Base-by-base conservation (phyloP, 2,888 invertebrate genomes). In the Ophonus ardosiacus region DNA sequence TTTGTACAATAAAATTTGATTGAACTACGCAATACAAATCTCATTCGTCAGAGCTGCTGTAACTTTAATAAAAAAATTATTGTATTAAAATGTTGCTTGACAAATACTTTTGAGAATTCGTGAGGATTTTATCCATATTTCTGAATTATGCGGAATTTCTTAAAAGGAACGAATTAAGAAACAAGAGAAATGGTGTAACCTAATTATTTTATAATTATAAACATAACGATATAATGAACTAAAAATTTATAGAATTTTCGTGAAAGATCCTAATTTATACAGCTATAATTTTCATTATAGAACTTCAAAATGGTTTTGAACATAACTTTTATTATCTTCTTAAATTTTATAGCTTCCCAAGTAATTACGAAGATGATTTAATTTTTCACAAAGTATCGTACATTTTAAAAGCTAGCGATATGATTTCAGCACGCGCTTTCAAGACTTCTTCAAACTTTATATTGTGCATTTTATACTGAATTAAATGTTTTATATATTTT, bases 401-500 rank as follows among this genome's bases (percentile, higher is more conserved):
- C 71, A 43, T 74, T 74, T 43, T 74, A 43, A 74, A 74, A 74
- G 71, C 71, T 21, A 74, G 43, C 71, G 71, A 74, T 74, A 43
- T 74, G 71, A 74, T 74, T 74, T 43, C 71, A 74, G 43, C 43
- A 74, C 71, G 17, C 10, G 43, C 18, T 74, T 71, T 40, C 18
- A 17, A 40, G 40, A 43, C 43, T 74, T 74, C 8, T 18, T 74
- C 18, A 74, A 74, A 74, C 71, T 74, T 74, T 74, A 74, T 43
- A 74, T 18, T 74, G 71, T 74, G 71, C 40, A 74, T 74, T 74
- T 74, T 74, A 74, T 74, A 74, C 71, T 0, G 43, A 74, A 43
- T 74, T 74, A 74, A 74, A 74, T 74, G 71, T 74, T 74, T 74
- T 74, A 74, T 74, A 74, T 74, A 74, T 74, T 43, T 74, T 74